Evolutionary conservation across 2,888 invertebrate genomes (phyloP), one percentile per base, ranked within the genome.

Genomic region (Leucophora obtusa): DNA sequence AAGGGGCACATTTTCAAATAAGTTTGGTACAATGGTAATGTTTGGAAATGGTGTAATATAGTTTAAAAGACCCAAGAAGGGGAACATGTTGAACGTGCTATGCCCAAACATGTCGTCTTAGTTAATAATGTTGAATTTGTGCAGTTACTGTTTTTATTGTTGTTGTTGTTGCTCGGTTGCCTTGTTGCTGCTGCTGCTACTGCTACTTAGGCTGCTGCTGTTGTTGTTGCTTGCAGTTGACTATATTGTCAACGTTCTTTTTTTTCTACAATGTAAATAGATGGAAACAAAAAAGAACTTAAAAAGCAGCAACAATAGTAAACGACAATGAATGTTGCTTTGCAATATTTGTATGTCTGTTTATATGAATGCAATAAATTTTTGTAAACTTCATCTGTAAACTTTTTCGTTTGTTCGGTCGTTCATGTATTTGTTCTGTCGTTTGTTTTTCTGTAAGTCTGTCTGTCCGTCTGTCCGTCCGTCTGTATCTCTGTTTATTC

Each of bases 261-360:
- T 38, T 43, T 17, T 58, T 58, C 21, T 18, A 21, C 10, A 56
- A 8, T 28, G 56, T 28, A 56, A 15, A 28, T 56, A 56, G 28
- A 56, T 24, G 54, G 1, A 56, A 47, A 47, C 54, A 43, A 51
- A 51, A 35, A 53, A 70, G 53, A 59, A 51, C 58, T 50, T 38
- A 72, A 60, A 47, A 72, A 76, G 68, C 72, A 79, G 54, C 75
- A 80, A 76, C 53, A 71, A 76, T 76, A 76, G 76, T 76, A 63
- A 76, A 70, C 63, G 58, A 65, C 51, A 65, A 47, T n/a, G n/a
- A 76, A 71, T 71, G 75, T 75, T 75, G 59, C 68, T 18, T 74
- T 79, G 76, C 80, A 65, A 70, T 68, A 71, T 33, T 76, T 28
- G 28, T 28, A 28, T 7, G 68, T 50, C 5, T 15, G 47, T 14